A percentile compares a stretch with the other conserved stretches of the same genome.
These are phyloP conservation scores for Apistogramma diplotaenia DNA, from an alignment of 2,113 vertebrate species.

Conservation along the genomic window DNA sequence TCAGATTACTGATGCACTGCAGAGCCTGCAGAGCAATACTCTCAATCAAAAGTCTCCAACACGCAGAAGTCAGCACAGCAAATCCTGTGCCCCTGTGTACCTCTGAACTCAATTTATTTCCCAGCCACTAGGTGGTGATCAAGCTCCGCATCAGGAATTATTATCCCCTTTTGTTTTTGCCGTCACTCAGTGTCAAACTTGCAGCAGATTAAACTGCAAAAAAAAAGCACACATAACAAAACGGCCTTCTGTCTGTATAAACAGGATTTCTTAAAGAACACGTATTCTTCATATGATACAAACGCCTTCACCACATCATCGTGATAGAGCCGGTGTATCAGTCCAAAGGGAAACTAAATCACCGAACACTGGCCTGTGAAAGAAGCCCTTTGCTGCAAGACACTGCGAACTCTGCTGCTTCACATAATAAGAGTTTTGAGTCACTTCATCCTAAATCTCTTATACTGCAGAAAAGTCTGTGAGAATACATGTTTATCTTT, in stretches of 20 bases:
- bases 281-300: not conserved
- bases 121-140: slow-evolving; percentile 39
- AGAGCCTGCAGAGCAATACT: not conserved
- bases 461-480: not conserved
- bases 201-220: not conserved
- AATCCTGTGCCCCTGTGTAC: not conserved
- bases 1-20: not conserved
- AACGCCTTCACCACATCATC: not conserved
- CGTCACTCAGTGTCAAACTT: not conserved
- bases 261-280: not conserved
- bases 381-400: not conserved
- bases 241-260: not conserved
- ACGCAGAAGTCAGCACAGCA: not conserved
- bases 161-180: not conserved
- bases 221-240: not conserved
- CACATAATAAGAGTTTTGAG: not conserved
- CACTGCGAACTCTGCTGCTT: rapidly evolving
- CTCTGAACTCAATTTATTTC: not conserved
- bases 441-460: not conserved
- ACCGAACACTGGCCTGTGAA: not conserved
- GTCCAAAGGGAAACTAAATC: not conserved
- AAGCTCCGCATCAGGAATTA: not conserved
- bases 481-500: not conserved
- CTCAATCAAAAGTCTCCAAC: not conserved
- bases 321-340: rapidly evolving